A percentile compares a stretch with the other conserved stretches of the same genome.
phyloP scores from a whole-genome alignment of 1,140 invertebrate species.

The Mycetomoellerius zeteki region DNA sequence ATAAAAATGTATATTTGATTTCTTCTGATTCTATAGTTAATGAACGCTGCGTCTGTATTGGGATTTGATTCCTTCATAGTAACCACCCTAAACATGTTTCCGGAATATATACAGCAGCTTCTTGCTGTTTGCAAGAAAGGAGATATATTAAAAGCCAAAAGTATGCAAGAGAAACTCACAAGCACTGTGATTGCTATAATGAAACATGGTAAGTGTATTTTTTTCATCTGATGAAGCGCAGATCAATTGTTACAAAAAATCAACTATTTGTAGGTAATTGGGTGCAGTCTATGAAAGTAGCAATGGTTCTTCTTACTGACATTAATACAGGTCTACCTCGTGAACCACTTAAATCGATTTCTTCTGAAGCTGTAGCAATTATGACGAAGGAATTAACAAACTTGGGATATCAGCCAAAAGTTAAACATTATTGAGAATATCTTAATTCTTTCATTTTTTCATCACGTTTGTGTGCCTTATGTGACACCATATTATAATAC shows the following conservation, averaged over 20 bases:
- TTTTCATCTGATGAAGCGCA: neutral
- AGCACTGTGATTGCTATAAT: conserved; percentile 82
- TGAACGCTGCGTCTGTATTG: conserved; percentile 88
- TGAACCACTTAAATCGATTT: conserved; percentile 86
- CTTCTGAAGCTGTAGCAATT: conserved; percentile 31
- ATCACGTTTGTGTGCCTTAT: too few relatives aligned
- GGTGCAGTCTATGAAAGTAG: conserved; percentile 90
- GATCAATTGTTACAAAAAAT: neutral
- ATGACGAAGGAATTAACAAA: conserved; percentile 61
- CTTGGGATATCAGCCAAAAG: conserved; percentile 32
- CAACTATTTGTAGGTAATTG: conserved; percentile 86
- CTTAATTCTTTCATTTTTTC: neutral
- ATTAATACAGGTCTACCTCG: conserved; percentile 88
- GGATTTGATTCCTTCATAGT: conserved; percentile 91
- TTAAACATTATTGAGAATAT: conserved; percentile 15
- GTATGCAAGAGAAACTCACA: conserved; percentile 86
- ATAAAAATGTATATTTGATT: conserved; percentile 16
- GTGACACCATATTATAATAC: too few relatives aligned
- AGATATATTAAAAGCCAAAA: conserved; percentile 80
- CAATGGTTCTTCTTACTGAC: conserved; percentile 88
- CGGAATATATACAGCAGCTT: conserved; percentile 85
- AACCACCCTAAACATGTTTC: conserved; percentile 89
- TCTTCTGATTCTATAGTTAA: conserved; percentile 85
- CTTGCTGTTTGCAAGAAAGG: conserved; percentile 80
- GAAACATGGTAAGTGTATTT: conserved; percentile 85